Evolutionary conservation across 1,140 invertebrate species (phyloP).

Genomic region (Periplaneta americana): DNA sequence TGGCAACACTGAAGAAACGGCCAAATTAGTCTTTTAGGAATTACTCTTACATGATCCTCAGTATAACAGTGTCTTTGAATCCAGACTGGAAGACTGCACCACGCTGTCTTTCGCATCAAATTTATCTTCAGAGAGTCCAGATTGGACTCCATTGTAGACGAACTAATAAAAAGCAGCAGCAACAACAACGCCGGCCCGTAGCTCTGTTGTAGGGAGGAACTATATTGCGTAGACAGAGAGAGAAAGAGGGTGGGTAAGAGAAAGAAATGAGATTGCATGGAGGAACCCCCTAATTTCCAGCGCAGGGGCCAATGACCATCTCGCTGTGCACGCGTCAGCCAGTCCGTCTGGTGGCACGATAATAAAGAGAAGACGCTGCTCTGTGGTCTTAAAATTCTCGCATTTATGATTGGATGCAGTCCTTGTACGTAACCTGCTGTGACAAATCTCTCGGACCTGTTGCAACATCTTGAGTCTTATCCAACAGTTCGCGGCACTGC

Average conservation of each 20-base stretch:
- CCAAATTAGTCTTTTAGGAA: too few relatives aligned
- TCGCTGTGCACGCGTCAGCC: neutral
- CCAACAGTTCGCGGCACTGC: neutral
- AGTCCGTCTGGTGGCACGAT: neutral
- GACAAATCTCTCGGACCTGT: neutral
- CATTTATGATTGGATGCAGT: neutral
- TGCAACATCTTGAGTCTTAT: neutral
- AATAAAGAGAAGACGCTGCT: neutral
- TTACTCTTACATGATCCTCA: too few relatives aligned
- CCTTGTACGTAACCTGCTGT: neutral
- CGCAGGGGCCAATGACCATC: neutral
- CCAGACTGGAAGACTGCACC: too few relatives aligned
- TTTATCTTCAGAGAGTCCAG: too few relatives aligned
- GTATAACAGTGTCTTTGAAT: too few relatives aligned
- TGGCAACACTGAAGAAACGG: too few relatives aligned
- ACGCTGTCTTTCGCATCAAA: too few relatives aligned
- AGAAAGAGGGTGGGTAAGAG: neutral
- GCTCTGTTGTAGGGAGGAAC: too few relatives aligned
- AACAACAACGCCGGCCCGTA: too few relatives aligned
- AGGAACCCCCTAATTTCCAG: neutral
- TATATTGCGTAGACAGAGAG: neutral
- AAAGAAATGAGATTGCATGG: neutral
- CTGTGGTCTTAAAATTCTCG: neutral
- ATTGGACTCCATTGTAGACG: too few relatives aligned
- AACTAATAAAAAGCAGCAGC: too few relatives aligned